A percentile compares a stretch with the other conserved stretches of the same genome.
Evolutionary conservation across 2,797 vertebrate species (phyloP).

Genomic region (Brachyrhaphis roseni): DNA sequence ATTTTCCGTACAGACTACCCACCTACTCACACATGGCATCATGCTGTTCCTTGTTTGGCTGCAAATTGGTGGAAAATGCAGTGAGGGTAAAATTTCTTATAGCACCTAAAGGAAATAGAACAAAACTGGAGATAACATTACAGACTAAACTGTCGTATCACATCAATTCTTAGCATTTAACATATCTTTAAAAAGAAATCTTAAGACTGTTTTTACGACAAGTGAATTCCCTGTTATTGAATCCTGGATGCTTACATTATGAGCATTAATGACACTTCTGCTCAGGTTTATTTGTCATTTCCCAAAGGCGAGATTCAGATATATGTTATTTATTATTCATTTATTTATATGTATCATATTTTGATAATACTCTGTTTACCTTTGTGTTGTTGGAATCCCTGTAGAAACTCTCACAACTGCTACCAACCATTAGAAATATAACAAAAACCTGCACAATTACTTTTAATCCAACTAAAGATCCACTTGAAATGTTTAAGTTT

Average conservation of each 20-base stretch:
- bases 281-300: neutral
- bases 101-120: neutral
- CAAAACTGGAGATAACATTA: neutral
- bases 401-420: neutral
- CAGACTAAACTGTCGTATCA: neutral
- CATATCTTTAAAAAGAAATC: neutral
- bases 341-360: neutral
- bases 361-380: neutral
- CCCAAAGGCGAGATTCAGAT: neutral
- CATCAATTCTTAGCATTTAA: neutral
- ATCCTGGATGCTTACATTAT: neutral
- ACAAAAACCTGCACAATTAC: neutral
- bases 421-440: neutral
- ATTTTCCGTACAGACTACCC: slow-evolving; percentile 1
- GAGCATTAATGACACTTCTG: neutral
- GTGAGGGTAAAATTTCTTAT: neutral
- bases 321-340: neutral
- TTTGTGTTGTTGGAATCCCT: neutral
- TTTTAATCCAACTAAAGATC: neutral
- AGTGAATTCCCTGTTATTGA: neutral
- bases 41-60: slow-evolving; percentile 4
- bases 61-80: slow-evolving; percentile 2
- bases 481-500: neutral
- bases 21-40: slow-evolving; percentile 1
- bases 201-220: neutral